Percentiles rank a stretch among this genome's conserved stretches.
Evolutionary conservation across 37 sponge, comb jelly and placozoan genomes (phyloP).

Genomic region (Petrosia ficiformis): DNA sequence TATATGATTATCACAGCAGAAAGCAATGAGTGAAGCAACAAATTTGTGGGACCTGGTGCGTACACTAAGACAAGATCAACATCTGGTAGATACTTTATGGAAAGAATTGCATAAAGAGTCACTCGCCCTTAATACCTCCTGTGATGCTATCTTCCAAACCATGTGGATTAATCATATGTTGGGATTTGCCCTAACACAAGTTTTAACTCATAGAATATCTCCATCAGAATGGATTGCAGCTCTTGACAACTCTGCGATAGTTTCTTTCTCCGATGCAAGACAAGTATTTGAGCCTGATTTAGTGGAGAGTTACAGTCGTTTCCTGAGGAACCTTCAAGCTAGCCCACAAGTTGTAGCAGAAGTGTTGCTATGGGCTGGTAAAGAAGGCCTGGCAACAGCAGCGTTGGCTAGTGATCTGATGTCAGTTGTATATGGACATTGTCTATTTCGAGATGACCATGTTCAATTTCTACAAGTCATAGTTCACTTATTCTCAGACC

Average conservation of each 20-base stretch:
- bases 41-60: constrained; percentile 15
- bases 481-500: constrained; percentile 19
- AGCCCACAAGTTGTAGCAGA: constrained; percentile 24
- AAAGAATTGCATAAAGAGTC: constrained; percentile 5
- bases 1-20: too few species aligned
- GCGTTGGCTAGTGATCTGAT: constrained; percentile 43
- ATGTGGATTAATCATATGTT: constrained; percentile 47
- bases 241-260: neutral
- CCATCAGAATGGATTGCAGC: constrained; percentile 34
- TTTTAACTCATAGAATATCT: constrained; percentile 10
- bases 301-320: constrained; percentile 17
- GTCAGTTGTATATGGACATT: constrained; percentile 58
- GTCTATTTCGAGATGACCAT: constrained; percentile 54
- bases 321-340: constrained; percentile 16
- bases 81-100: constrained; percentile 36
- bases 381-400: constrained; percentile 47
- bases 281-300: constrained; percentile 11
- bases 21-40: too few species aligned
- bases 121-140: constrained; percentile 28
- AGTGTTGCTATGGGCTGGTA: constrained; percentile 27
- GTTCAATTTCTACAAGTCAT: constrained; percentile 31
- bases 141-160: constrained; percentile 44
- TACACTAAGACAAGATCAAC: constrained; percentile 53
- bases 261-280: constrained; percentile 36
- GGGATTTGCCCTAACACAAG: constrained; percentile 17